Evolutionary conservation across 2,888 invertebrate genomes (phyloP).

Genomic region (Tortrix viridana): DNA sequence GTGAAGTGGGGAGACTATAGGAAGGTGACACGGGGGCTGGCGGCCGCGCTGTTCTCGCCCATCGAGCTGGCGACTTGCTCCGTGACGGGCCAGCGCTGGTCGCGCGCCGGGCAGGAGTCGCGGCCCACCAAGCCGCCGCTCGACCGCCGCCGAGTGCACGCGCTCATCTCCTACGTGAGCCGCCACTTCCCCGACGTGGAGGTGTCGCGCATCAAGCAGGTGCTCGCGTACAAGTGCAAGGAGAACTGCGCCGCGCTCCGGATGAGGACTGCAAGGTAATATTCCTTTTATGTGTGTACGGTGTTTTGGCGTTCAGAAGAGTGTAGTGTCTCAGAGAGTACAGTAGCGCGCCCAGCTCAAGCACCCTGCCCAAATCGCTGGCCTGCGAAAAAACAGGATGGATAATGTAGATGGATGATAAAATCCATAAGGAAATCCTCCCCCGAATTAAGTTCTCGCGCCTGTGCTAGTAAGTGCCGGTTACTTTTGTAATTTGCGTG

Average conservation of each 20-base stretch:
- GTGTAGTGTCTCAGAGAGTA: no score
- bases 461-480: no score
- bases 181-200: conserved; percentile 89
- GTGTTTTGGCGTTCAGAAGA: neutral
- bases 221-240: conserved; percentile 90
- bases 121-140: conserved; percentile 90
- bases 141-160: conserved; percentile 89
- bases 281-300: conserved; percentile 5
- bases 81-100: conserved; percentile 90
- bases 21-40: conserved; percentile 88
- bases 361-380: no score
- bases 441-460: no score
- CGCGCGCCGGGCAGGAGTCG: conserved; percentile 88
- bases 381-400: no score
- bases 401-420: no score
- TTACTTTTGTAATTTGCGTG: no score
- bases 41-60: conserved; percentile 89
- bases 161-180: conserved; percentile 90
- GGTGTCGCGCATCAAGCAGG: conserved; percentile 90
- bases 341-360: no score
- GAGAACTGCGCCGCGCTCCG: conserved; percentile 90
- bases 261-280: conserved; percentile 89
- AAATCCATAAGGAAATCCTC: no score
- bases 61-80: conserved; percentile 90
- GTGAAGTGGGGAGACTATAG: conserved; percentile 91